Evolutionary conservation across 2,888 invertebrate species (phyloP), one percentile per base, ranked within the genome.

Genomic region (Apamea epomidion): DNA sequence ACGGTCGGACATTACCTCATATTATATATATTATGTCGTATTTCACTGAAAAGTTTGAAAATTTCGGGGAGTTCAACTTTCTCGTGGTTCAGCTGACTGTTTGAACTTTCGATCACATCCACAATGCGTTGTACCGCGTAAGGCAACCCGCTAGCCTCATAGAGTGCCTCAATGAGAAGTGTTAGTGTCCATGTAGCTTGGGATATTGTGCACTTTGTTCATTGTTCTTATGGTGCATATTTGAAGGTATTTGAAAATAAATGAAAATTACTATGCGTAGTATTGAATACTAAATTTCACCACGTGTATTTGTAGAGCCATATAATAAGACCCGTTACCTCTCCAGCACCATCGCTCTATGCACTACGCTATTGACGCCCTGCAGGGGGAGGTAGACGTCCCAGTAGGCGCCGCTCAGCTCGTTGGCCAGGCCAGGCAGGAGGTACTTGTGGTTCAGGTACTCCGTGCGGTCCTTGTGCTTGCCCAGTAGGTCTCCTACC

Each of bases 401-500:
- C 98, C 98, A 98, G 92, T 98, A 98, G 62, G 97, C 94, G 0
- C 98, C 98, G 85, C 97, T 98, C 25, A 98, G 97, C 94, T 98
- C 98, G 76, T 98, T 98, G 71, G 98, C 98, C 62, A 97, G 94
- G 2, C 98, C 98, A 0, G 98, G 97, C 72, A 98, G 95, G 48
- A 98, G 96, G 90, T 98, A 97, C 89, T 97, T 97, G 91, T 98
- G 98, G 92, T 98, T 98, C 70, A 98, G 96, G 87, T 98, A 97
- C 90, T 98, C 98, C 62, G 98, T 98, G 79, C 98, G 97, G 25
- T 97, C 98, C 88, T 98, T 98, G 85, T 98, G 97, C 95, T 99
- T 99, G 37, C 99, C 99, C 76, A 98, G 98, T 21, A 99, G 95
- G 93, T 99, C 99, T 0, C 99, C 99, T 6, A 99, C 97, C 2